Evolutionary conservation across 1,140 invertebrate species (phyloP).

Genomic region (Pteromalus puparum): DNA sequence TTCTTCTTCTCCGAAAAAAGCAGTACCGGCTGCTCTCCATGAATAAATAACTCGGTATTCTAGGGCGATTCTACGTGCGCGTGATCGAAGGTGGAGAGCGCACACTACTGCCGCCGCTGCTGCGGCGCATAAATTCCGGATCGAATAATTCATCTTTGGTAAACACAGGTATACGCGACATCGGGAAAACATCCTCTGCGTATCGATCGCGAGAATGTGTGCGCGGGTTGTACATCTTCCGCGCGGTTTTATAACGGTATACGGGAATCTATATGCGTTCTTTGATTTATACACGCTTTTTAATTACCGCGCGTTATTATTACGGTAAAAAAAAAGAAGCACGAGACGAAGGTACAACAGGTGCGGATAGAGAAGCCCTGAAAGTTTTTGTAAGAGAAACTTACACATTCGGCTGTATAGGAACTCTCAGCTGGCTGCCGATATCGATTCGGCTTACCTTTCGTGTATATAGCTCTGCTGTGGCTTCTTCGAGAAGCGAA

Average conservation of each 20-base stretch:
- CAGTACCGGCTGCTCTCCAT: not conserved
- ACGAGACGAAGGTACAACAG: not conserved
- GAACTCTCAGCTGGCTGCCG: not conserved
- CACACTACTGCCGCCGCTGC: too few relatives aligned
- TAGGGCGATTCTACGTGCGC: not conserved
- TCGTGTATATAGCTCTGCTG: too few relatives aligned
- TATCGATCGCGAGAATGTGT: not conserved
- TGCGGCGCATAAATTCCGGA: not conserved
- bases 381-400: not conserved
- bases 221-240: not conserved
- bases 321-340: not conserved
- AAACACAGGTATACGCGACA: not conserved
- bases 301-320: not conserved
- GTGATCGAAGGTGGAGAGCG: not conserved
- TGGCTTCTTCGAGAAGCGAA: too few relatives aligned
- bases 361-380: not conserved
- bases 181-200: not conserved
- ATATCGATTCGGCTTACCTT: not conserved
- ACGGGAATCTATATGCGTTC: too few relatives aligned
- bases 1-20: not conserved
- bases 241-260: not conserved
- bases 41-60: constrained; percentile 1
- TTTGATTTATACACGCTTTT: not conserved
- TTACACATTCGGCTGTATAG: too few relatives aligned
- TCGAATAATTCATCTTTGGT: constrained; percentile 4